Evolutionary conservation across 2,888 invertebrate species (phyloP).

Genomic region (Morinoia aosen): DNA sequence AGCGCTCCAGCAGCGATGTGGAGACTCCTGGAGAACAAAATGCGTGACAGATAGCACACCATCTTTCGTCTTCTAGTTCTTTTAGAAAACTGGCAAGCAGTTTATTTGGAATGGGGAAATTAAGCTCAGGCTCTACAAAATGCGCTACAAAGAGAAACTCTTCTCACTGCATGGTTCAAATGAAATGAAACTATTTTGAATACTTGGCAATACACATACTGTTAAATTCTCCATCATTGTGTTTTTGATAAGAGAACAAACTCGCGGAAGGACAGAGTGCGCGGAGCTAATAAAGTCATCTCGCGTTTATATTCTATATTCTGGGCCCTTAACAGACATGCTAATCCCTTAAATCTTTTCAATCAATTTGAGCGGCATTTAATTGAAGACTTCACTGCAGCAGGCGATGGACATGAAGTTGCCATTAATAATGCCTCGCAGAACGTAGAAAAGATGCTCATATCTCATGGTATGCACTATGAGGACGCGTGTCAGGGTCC

Average conservation of each 20-base stretch:
- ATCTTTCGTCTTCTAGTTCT: constrained; percentile 68
- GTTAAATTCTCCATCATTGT: constrained; percentile 58
- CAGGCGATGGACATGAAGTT: too few relatives aligned
- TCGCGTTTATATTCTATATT: too few relatives aligned
- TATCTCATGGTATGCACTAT: too few relatives aligned
- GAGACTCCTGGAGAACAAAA: constrained; percentile 68
- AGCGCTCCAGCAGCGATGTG: constrained; percentile 68
- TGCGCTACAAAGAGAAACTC: constrained; percentile 59
- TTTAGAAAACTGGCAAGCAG: constrained; percentile 68
- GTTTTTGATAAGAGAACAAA: background rate
- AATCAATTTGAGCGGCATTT: too few relatives aligned
- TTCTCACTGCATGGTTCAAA: constrained; percentile 68
- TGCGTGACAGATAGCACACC: constrained; percentile 68
- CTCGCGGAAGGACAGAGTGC: constrained; percentile 23
- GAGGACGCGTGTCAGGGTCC: too few relatives aligned
- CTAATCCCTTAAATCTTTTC: too few relatives aligned
- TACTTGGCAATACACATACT: constrained; percentile 58
- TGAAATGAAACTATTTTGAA: constrained; percentile 60
- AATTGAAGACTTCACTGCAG: too few relatives aligned
- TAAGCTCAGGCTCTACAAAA: background rate
- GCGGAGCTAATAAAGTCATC: background rate
- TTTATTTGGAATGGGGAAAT: constrained; percentile 60
- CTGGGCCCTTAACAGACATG: too few relatives aligned
- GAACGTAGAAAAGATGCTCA: too few relatives aligned
- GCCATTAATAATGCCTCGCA: too few relatives aligned